These are phyloP conservation scores for Xenopus tropicalis DNA, from an alignment of 2,113 vertebrate genomes.

Conservation along the genomic window DNA sequence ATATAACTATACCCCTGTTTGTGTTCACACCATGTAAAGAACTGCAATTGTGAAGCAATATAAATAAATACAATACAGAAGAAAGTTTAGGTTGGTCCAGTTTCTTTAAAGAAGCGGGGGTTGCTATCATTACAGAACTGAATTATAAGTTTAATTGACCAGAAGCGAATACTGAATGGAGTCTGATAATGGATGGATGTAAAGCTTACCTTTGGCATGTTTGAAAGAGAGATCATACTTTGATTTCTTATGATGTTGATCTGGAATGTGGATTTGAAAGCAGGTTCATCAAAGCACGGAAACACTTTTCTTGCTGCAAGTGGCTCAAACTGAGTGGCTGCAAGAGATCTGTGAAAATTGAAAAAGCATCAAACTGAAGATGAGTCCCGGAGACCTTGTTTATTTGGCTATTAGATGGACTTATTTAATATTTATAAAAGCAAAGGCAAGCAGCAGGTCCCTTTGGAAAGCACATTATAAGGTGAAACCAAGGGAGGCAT, in stretches of 20 bases:
- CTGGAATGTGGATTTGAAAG: conserved; percentile 87
- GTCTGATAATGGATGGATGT: too few species aligned
- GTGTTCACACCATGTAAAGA: too few species aligned
- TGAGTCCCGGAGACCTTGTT: not conserved
- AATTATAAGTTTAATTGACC: too few species aligned
- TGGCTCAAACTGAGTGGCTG: conserved; percentile 95
- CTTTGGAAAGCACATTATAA: not conserved
- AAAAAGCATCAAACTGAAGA: not conserved
- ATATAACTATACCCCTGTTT: too few species aligned
- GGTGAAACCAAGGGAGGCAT: too few species aligned
- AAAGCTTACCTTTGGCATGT: conserved; percentile 88
- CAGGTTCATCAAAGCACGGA: conserved; percentile 96
- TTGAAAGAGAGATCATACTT: conserved; percentile 78
- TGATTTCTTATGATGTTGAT: conserved; percentile 74
- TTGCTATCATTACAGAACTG: too few species aligned
- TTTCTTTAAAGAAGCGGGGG: too few species aligned
- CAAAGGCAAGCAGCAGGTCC: not conserved
- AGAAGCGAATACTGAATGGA: too few species aligned
- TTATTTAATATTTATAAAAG: conserved; percentile 1
- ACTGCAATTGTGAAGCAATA: too few species aligned
- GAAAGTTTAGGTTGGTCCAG: too few species aligned
- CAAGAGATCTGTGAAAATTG: conserved; percentile 71
- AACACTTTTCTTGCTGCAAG: conserved; percentile 87
- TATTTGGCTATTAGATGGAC: too few species aligned
- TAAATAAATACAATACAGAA: too few species aligned